Base-by-base conservation (phyloP, 2,797 vertebrate species). In the Acropternis orthonyx region DNA sequence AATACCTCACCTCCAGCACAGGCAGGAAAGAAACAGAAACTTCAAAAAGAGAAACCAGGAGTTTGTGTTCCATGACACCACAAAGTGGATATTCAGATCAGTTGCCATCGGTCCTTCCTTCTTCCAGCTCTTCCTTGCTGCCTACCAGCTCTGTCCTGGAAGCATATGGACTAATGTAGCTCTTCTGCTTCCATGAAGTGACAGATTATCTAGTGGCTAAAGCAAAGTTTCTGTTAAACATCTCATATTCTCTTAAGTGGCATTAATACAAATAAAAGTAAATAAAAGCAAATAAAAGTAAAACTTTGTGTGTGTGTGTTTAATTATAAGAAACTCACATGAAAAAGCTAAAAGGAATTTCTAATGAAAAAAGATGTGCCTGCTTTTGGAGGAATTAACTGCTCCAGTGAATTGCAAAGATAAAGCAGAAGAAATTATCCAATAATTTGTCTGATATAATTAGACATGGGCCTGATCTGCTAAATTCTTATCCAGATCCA, bases 361-460 rank as follows among this genome's bases (percentile, higher is more conserved):
- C 72, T 97, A 97, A 97, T 97, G 96, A 96, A 93, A 96, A 97
- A 98, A 92, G 88, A 97, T 91, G 78, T 80, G 93, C 86, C 77
- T 97, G 91, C 93, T 97, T 97, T 98, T 96, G 95, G 86, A 97
- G 84, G 96, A 98, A 98, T 98, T 98, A 98, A 96, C 95, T 97
- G 97, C 97, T 98, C 90, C 96, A 97, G 87, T 98, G 98, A 98
- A 97, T 98, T 98, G 96, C 82, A 95, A 97, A 97, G 97, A 97
- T 97, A 97, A 98, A 98, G 92, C 94, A 96, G 96, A 97, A 97
- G 97, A 98, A 97, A 98, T 98, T 97, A 97, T 97, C 97, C 96
- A 97, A 97, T 97, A 97, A 98, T 97, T 95, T 93, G 95, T 97
- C 97, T 96, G 37, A 93, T 97, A 93, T 92, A 95, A 96, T 95